phyloP scores from a whole-genome alignment of 2,888 invertebrate genomes.

The Tiliacea aurago region DNA sequence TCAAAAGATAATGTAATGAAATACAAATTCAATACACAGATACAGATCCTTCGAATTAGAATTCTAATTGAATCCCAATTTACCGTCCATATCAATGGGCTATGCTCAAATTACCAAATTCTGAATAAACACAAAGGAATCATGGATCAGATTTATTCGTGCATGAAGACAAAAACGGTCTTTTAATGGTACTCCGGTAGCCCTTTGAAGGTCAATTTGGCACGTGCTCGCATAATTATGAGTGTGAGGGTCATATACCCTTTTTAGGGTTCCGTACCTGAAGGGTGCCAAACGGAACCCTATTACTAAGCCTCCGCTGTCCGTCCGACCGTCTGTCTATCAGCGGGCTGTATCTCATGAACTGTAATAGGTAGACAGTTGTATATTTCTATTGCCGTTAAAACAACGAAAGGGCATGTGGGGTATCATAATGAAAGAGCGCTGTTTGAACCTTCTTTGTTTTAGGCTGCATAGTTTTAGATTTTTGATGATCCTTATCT shows the following conservation, averaged over 20 bases:
- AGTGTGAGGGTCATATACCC: constrained; percentile 19
- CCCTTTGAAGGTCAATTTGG: constrained; percentile 26
- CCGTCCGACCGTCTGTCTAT: too few relatives aligned
- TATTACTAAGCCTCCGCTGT: too few relatives aligned
- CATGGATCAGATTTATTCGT: constrained; percentile 52
- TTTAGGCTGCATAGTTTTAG: too few relatives aligned
- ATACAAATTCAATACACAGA: constrained; percentile 29
- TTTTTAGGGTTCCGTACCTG: background rate
- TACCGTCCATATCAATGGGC: constrained; percentile 17
- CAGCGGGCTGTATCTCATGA: too few relatives aligned
- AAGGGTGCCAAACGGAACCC: too few relatives aligned
- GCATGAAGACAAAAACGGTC: constrained; percentile 67
- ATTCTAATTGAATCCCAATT: constrained; percentile 45
- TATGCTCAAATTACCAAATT: constrained; percentile 36
- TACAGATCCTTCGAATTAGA: constrained; percentile 19
- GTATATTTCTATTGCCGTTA: too few relatives aligned
- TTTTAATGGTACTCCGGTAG: constrained; percentile 27
- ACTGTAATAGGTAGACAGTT: too few relatives aligned
- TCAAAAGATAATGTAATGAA: constrained; percentile 22
- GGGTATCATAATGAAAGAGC: too few relatives aligned
- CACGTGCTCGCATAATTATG: constrained; percentile 35
- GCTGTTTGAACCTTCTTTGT: too few relatives aligned
- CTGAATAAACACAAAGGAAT: constrained; percentile 55
- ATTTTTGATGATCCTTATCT: too few relatives aligned
- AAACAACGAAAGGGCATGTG: too few relatives aligned